These are phyloP conservation scores for Leptonema lineaticorne DNA, from an alignment of 1,140 invertebrate genomes.

Conservation along the genomic window DNA sequence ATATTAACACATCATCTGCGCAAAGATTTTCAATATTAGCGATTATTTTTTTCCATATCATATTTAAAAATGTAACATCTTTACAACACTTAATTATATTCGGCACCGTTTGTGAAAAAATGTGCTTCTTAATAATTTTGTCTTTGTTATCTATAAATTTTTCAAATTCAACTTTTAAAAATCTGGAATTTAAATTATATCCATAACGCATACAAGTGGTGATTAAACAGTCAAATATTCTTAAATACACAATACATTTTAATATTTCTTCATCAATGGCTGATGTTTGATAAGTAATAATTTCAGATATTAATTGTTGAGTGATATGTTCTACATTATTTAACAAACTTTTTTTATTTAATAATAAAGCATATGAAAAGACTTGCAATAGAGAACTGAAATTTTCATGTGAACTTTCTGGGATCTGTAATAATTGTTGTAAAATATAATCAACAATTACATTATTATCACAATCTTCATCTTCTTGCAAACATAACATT, in stretches of 20 bases:
- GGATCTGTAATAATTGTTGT: constrained; percentile 17
- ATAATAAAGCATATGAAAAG: constrained; percentile 19
- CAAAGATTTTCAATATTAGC: constrained; percentile 17
- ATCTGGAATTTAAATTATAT: constrained; percentile 17
- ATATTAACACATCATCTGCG: constrained; percentile 31
- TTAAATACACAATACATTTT: constrained; percentile 23
- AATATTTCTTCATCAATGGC: constrained; percentile 3
- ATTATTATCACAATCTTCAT: constrained; percentile 37
- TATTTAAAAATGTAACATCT: constrained; percentile 32
- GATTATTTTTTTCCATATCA: constrained; percentile 35
- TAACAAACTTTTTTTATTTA: constrained; percentile 29
- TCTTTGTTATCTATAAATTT: constrained; percentile 25
- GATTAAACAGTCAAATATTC: constrained; percentile 29
- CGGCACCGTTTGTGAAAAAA: constrained; percentile 35
- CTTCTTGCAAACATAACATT: constrained; percentile 37
- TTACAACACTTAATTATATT: constrained; percentile 36
- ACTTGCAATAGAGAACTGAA: constrained; percentile 26
- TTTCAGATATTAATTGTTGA: constrained; percentile 31
- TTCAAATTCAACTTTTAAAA: constrained; percentile 30
- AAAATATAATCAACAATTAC: constrained; percentile 26
- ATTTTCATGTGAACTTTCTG: background rate
- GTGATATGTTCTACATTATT: constrained; percentile 30
- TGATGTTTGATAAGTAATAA: background rate
- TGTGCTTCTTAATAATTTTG: constrained; percentile 14
- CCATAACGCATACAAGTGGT: constrained; percentile 20